Evolutionary conservation across 2,113 vertebrate genomes (phyloP), one percentile per base, ranked within the genome.

Genomic region (Chionomys nivalis): DNA sequence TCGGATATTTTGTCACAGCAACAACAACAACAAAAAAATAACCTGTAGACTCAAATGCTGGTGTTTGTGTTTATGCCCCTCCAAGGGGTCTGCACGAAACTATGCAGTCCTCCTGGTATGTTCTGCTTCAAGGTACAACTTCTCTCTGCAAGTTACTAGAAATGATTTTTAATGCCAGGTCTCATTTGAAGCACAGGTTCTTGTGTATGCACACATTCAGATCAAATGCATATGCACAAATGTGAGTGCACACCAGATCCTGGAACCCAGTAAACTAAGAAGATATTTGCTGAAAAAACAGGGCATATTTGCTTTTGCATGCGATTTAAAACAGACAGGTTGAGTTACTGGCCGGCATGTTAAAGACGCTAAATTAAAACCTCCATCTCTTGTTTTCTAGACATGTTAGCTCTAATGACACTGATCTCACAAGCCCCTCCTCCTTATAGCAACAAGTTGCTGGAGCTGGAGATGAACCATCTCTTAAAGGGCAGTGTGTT

Each of bases 21-120:
- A n/a, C 24, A 42, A 39, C n/a, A n/a, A n/a, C n/a, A n/a, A n/a
- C n/a, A n/a, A n/a, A 23, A 42, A 89, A 75, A 49, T 52, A 52
- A 33, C 6, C 1, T 4, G 33, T n/a, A 33, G 63, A 49, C 47
- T 23, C 42, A 17, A 81, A 26, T 16, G 3, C 65, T 26, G 52
- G 17, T 16, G 1, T 1, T 14, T 9, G 0, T 9, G 0, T 7
- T 24, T 31, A 76, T 1, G 12, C 55, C 52, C 52, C 7, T 36
- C 28, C 2, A 1, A 7, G 72, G 19, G 19, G 28, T 36, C 33
- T 10, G 0, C 14, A 13, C 2, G 17, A 14, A 9, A 28, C 14
- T 72, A 16, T 5, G 19, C 5, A 42, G 9, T 28, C 42, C 75
- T 39, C 39, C 49, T 17, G 1, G 36, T n/a, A 3, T 65, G 23